A percentile compares a stretch with the other conserved stretches of the same genome.
Conservation (phyloP, 2,113 vertebrate species). For the Hypanus sabinus region DNA sequence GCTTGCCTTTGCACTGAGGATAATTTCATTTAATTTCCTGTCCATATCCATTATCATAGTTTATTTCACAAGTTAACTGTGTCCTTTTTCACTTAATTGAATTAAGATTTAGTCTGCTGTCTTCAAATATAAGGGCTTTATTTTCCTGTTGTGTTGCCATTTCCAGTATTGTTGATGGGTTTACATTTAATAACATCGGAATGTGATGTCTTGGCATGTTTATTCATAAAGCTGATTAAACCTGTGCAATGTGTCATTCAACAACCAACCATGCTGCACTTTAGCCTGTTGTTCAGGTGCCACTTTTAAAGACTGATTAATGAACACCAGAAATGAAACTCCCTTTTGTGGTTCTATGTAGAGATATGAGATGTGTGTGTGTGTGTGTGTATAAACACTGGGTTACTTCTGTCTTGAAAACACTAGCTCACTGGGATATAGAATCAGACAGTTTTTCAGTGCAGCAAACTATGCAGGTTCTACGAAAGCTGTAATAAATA, state of each 20-base stretch:
- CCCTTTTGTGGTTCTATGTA: neutral
- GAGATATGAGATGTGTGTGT: neutral
- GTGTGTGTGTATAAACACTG: neutral
- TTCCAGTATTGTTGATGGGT: conserved; percentile 66
- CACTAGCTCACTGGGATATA: neutral
- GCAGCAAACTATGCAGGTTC: neutral
- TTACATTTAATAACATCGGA: conserved; percentile 61
- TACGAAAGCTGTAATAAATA: neutral
- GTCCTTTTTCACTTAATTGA: neutral
- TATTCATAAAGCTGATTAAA: conserved; percentile 69
- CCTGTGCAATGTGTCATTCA: conserved; percentile 73
- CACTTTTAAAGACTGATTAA: conserved; percentile 11
- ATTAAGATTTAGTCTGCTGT: neutral
- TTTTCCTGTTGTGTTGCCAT: conserved; percentile 62
- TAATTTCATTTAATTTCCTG: neutral
- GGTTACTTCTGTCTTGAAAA: neutral
- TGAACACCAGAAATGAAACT: neutral
- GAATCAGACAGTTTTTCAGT: neutral
- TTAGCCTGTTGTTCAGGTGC: conserved; percentile 36
- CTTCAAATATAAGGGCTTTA: conserved; percentile 51
- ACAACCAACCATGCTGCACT: conserved; percentile 66
- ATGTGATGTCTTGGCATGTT: conserved; percentile 68
- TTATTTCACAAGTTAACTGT: neutral
- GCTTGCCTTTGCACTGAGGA: neutral
- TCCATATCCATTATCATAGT: neutral